Evolutionary conservation across 2,113 vertebrate genomes (phyloP).

Genomic region (Asarcornis scutulata): DNA sequence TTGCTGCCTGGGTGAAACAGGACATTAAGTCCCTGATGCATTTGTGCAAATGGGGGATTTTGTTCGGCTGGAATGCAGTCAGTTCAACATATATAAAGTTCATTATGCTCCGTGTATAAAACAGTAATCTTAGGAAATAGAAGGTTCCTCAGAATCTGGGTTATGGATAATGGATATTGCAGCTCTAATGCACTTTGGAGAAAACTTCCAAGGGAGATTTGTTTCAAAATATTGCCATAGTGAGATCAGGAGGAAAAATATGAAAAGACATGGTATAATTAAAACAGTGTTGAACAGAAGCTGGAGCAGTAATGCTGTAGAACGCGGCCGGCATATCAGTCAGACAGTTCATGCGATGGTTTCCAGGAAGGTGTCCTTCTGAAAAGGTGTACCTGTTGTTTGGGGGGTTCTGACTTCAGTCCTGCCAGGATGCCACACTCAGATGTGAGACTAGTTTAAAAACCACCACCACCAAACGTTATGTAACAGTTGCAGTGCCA

Average conservation of each 20-base stretch:
- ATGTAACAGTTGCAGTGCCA: background rate
- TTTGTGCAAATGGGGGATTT: background rate
- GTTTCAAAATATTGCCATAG: background rate
- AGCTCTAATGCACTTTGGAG: background rate
- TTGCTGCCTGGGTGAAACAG: background rate
- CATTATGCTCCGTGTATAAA: background rate
- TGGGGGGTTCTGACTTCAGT: background rate
- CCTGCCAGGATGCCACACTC: background rate
- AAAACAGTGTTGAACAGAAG: background rate
- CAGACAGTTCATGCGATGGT: background rate
- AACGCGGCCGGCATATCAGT: background rate
- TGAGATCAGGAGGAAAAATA: background rate
- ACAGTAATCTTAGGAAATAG: background rate
- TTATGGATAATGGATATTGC: background rate
- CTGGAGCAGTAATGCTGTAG: background rate
- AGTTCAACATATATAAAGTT: background rate
- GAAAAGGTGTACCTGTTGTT: background rate
- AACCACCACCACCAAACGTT: background rate
- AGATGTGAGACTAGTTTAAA: background rate
- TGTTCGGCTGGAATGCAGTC: background rate
- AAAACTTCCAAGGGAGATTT: background rate
- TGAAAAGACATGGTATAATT: background rate
- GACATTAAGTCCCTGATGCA: background rate
- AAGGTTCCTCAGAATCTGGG: background rate
- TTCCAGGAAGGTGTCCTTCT: background rate